A percentile compares a stretch with the other conserved stretches of the same genome.
These are phyloP conservation scores for Apostichopus japonicus DNA, from an alignment of 35 echinoderm and acorn worm species.

Conservation along the genomic window DNA sequence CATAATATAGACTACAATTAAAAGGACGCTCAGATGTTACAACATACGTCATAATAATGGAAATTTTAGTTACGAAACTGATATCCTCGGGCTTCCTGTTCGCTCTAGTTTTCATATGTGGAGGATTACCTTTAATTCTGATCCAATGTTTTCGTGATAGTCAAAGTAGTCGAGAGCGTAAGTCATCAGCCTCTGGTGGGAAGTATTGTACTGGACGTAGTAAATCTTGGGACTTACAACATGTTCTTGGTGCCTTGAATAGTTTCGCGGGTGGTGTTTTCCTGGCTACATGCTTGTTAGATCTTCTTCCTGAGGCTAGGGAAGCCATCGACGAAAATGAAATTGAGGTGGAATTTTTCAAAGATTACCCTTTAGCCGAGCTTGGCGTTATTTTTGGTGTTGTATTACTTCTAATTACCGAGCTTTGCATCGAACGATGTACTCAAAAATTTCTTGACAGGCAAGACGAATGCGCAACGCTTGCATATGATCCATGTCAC, in stretches of 20 bases:
- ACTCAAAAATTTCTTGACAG: neutral
- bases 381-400: constrained; percentile 25
- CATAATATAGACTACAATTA: too few species aligned
- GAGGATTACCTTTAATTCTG: neutral
- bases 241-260: constrained; percentile 41
- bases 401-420: constrained; percentile 25
- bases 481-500: neutral
- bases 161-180: neutral
- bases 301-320: constrained; percentile 46
- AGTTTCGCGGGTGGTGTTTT: constrained; percentile 61
- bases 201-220: neutral
- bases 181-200: neutral
- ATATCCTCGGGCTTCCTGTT: neutral
- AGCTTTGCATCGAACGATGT: constrained; percentile 31
- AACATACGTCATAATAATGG: neutral
- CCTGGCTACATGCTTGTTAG: constrained; percentile 55
- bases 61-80: neutral
- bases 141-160: neutral
- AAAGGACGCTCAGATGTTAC: too few species aligned
- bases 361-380: constrained; percentile 52
- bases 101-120: constrained; percentile 7
- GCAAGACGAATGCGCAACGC: neutral
- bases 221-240: constrained; percentile 1
- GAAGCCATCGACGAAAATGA: constrained; percentile 26
- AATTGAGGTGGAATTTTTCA: neutral